Evolutionary conservation across 2,113 vertebrate species (phyloP), one percentile per base, ranked within the genome.

Genomic region (Brienomyrus longianalis): DNA sequence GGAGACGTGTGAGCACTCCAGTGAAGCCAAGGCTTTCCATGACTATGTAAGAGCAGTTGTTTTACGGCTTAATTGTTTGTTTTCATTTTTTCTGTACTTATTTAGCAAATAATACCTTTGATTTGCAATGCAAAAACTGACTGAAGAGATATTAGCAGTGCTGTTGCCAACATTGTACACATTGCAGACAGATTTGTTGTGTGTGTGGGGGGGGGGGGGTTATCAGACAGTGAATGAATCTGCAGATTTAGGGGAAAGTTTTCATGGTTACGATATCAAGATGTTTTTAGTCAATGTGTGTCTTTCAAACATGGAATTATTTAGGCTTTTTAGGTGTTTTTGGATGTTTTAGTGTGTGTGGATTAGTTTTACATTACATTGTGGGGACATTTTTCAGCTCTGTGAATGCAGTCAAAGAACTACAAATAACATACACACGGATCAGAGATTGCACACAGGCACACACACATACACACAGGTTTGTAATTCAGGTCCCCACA

Each of bases 11-110:
- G 97, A 97, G 91, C 97, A 97, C 92, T 97, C 97, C 35, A 97
- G 97, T 89, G 97, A 97, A 95, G 97, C 97, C 91, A 97, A 97
- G 94, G 97, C 97, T 91, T 97, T 97, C 94, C 97, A 97, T 92
- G 97, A 97, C 92, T 97, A 97, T 0, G 97, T 97, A 95, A 97
- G 97, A 96, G 83, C 66, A 2, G 74, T 54, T 48, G 27, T 54
- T 87, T 54, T 54, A 3, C 83, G 48, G 39, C n/a, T 87, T 54
- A 52, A 3, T 86, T 86, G n/a, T 35, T 54, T 56, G 35, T 0
- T 0, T 56, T 59, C 88, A 45, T 86, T 45, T 47, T 54, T 47
- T 74, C 11, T 77, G 21, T 51, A 21, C 43, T 13, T 27, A 83
- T 83, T 83, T 45, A 70, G n/a, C n/a, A 66, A 27, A 31, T 66